Conservation (phyloP, 2,113 vertebrate species). For the Sardina pilchardus region DNA sequence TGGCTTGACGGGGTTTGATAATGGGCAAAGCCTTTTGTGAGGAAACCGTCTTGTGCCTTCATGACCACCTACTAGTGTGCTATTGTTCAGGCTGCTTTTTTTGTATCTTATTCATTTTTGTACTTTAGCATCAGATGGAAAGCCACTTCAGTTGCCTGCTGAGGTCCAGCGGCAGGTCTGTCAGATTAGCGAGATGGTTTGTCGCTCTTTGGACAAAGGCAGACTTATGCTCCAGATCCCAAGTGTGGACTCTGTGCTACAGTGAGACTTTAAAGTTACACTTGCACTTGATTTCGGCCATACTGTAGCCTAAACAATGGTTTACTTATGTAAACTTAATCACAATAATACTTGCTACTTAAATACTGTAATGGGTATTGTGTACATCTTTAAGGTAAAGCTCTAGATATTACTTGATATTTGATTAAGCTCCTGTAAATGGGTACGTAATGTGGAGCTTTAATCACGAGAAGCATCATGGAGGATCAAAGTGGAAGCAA, state of each 20-base stretch:
- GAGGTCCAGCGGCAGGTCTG: conserved; percentile 34
- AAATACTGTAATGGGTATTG: too few species aligned
- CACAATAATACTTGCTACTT: too few species aligned
- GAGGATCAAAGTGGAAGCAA: background rate
- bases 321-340: too few species aligned
- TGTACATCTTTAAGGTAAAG: too few species aligned
- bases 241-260: too few species aligned
- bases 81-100: background rate
- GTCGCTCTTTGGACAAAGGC: conserved; percentile 39
- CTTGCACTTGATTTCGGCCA: too few species aligned
- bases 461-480: background rate
- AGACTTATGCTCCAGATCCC: too few species aligned
- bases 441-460: background rate
- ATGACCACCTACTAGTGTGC: background rate
- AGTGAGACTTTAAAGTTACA: too few species aligned
- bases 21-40: background rate
- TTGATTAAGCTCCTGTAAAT: background rate
- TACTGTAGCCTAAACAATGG: too few species aligned
- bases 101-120: background rate
- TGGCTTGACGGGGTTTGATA: background rate
- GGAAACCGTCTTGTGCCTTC: background rate
- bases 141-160: background rate
- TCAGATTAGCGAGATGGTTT: conserved; percentile 58
- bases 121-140: background rate
- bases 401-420: too few species aligned